Base-by-base conservation (phyloP, 2,113 vertebrate species). In the Cervus canadensis region DNA sequence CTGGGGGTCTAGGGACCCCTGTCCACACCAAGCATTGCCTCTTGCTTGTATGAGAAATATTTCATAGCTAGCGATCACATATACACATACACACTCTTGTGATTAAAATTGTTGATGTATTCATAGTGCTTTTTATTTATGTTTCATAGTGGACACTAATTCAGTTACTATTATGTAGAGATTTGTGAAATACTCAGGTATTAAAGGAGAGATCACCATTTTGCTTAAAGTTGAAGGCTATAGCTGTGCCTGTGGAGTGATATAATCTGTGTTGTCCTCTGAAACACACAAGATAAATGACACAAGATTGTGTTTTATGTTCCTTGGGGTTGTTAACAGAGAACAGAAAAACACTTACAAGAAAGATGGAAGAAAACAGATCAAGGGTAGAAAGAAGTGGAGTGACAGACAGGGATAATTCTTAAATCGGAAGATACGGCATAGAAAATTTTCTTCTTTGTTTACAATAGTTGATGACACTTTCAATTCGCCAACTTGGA, bases 401-500 rank as follows among this genome's bases (percentile, higher is more conserved):
- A 88, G 28, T 57, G 83, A 40, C 30, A 50, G 52, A 78, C 3
- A 16, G n/a, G 36, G n/a, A 64, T 12, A 56, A 48, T 76, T 97
- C 92, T 92, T 36, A 92, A 95, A 94, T 33, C n/a, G 28, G 90
- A 19, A 90, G 93, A 87, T 11, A 21, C 52, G 92, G 90, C 87
- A 50, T 52, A 50, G 25, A 95, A 25, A 19, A 21, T 36, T 91
- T 97, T 91, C 96, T 98, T 96, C 93, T 87, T 0, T 98, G 52
- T 96, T 98, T 98, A 43, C 57, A 94, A 98, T 98, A 99, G 99
- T 99, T 99, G 99, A 99, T 99, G 98, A 82, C 98, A 76, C 94
- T 98, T 91, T 97, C 95, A 36, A 60, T 98, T 94, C 89, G 4
- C 89, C 99, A 99, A 14, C 64, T 97, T 76, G 99, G 99, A 87